Conservation (phyloP, 2,797 vertebrate genomes). For the Sebastes hopkinsi region DNA sequence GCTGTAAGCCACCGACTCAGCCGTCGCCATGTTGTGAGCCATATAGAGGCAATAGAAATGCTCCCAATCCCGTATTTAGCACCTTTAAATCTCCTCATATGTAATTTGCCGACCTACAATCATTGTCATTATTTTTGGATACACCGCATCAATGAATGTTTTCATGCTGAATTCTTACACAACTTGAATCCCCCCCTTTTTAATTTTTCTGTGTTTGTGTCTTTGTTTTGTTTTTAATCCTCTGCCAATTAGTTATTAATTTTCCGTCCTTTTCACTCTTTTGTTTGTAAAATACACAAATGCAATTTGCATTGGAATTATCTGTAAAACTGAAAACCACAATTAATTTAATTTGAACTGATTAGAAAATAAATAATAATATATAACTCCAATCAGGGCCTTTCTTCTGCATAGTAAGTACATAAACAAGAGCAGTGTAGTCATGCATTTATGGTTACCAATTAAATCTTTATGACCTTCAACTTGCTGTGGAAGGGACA, state of each 20-base stretch:
- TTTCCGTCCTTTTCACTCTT: not conserved
- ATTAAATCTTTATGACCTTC: not conserved
- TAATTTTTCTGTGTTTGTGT: not conserved
- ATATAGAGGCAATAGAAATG: no score
- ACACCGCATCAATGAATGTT: no score
- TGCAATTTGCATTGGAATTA: not conserved
- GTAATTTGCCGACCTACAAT: no score
- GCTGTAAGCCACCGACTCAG: no score
- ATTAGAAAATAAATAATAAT: not conserved
- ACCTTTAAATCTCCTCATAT: no score
- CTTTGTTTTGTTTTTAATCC: not conserved
- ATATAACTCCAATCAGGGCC: not conserved
- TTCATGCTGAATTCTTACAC: no score
- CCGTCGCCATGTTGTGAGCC: no score
- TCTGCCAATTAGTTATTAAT: not conserved
- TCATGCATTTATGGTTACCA: not conserved
- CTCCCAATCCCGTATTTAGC: fast-evolving
- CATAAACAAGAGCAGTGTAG: not conserved
- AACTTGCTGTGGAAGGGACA: not conserved
- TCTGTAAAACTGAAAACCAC: not conserved
- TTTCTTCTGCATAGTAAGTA: not conserved
- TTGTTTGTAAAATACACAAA: not conserved
- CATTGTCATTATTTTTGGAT: no score
- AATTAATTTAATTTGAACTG: not conserved
- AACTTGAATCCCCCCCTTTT: no score